Evolutionary conservation across 2,888 invertebrate species (phyloP).

Genomic region (Cremastinae sp.): DNA sequence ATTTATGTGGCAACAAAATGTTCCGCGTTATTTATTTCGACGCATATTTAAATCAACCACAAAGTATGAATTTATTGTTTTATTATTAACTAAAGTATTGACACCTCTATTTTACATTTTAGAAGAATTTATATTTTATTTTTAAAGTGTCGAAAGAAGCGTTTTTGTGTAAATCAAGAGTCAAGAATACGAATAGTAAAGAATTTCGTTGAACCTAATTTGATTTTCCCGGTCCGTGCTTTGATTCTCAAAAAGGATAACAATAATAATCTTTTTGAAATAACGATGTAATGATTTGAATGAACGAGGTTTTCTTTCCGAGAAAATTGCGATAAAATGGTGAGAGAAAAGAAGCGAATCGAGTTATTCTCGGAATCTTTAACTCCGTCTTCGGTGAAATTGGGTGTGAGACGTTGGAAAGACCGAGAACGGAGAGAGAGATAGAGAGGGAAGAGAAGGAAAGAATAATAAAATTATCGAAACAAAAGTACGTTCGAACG

Average conservation of each 20-base stretch:
- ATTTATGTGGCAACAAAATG: slow-evolving; percentile 76
- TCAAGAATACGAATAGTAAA: no score
- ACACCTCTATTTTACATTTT: no score
- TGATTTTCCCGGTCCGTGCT: no score
- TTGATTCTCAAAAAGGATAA: no score
- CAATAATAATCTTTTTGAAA: background rate
- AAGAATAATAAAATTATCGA: slow-evolving; percentile 59
- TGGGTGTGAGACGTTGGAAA: slow-evolving; percentile 3
- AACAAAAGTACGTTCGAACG: slow-evolving; percentile 74
- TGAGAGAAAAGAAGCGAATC: slow-evolving; percentile 12
- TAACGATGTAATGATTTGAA: slow-evolving; percentile 32
- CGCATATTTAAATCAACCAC: slow-evolving; percentile 5
- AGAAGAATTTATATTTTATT: no score
- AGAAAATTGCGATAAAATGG: slow-evolving; percentile 5
- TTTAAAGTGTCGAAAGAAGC: no score
- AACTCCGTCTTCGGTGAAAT: slow-evolving; percentile 22
- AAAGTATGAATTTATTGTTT: no score
- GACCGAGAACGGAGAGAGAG: background rate
- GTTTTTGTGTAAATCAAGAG: no score
- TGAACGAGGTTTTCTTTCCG: slow-evolving; percentile 29
- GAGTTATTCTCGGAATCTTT: slow-evolving; percentile 44
- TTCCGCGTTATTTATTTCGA: slow-evolving; percentile 13
- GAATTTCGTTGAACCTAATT: no score
- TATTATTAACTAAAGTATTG: background rate
- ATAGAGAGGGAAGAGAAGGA: background rate